Conservation (phyloP, 2,797 vertebrate species). For the Enteromius viviparus region DNA sequence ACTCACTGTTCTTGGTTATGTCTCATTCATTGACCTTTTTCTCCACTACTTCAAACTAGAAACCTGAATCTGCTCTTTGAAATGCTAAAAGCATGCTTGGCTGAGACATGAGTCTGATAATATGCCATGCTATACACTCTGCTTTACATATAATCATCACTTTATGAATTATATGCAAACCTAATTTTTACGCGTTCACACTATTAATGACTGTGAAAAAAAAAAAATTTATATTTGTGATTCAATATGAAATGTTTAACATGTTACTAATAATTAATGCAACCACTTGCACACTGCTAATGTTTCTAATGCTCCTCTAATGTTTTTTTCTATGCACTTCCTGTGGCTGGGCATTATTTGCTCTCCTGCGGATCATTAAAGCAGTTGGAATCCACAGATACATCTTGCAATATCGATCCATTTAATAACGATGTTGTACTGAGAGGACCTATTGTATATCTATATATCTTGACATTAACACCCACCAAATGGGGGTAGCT, state of each 20-base stretch:
- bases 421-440: not conserved
- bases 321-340: not conserved
- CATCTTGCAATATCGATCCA: not conserved
- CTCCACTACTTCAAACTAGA: not conserved
- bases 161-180: not conserved
- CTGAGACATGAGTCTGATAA: not conserved
- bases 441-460: not conserved
- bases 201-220: not conserved
- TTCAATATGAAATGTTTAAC: not conserved
- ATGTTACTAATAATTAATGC: not conserved
- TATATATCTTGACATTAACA: too few relatives aligned
- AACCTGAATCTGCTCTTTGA: not conserved
- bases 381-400: not conserved
- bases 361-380: not conserved
- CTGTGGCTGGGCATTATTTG: not conserved
- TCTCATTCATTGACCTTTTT: not conserved
- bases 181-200: not conserved
- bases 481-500: too few relatives aligned
- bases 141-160: not conserved
- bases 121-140: not conserved
- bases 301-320: not conserved
- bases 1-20: not conserved
- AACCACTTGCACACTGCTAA: not conserved
- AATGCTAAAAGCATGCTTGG: not conserved
- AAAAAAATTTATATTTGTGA: not conserved